Percentiles rank a stretch among this genome's conserved stretches.
phyloP scores from a whole-genome alignment of 1,140 invertebrate genomes.

The Varroa destructor region DNA sequence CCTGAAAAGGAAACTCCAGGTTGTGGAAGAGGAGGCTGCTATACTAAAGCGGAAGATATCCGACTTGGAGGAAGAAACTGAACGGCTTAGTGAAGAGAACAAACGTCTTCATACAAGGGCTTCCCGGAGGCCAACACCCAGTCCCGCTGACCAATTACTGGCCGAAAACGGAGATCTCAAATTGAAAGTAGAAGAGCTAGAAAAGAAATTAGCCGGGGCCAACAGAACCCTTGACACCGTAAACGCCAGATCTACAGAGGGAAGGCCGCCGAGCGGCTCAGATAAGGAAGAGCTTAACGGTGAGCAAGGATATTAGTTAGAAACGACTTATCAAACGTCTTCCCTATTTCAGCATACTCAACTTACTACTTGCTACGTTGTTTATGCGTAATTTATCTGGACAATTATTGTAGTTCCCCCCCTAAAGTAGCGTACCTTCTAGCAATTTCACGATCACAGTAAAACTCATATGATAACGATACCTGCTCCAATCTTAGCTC shows the following conservation, averaged over 20 bases:
- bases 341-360: too few relatives aligned
- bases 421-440: too few relatives aligned
- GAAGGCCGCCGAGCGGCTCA: slow-evolving; percentile 27
- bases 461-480: too few relatives aligned
- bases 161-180: slow-evolving; percentile 44
- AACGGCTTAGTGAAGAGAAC: slow-evolving; percentile 56
- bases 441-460: too few relatives aligned
- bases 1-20: slow-evolving; percentile 55
- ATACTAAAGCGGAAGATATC: slow-evolving; percentile 52
- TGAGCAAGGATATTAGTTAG: slow-evolving; percentile 34
- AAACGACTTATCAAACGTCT: too few relatives aligned
- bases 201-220: slow-evolving; percentile 50
- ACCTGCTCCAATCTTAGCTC: too few relatives aligned
- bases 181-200: slow-evolving; percentile 50
- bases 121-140: slow-evolving; percentile 37
- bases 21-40: slow-evolving; percentile 56
- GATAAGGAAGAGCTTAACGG: slow-evolving; percentile 34
- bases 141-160: slow-evolving; percentile 42
- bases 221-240: slow-evolving; percentile 29
- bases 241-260: not conserved
- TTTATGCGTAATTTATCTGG: too few relatives aligned
- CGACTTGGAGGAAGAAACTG: slow-evolving; percentile 56
- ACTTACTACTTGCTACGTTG: too few relatives aligned
- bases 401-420: too few relatives aligned
- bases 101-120: slow-evolving; percentile 46